phyloP scores from a whole-genome alignment of 2,797 vertebrate genomes.

The Gymnothorax javanicus region DNA sequence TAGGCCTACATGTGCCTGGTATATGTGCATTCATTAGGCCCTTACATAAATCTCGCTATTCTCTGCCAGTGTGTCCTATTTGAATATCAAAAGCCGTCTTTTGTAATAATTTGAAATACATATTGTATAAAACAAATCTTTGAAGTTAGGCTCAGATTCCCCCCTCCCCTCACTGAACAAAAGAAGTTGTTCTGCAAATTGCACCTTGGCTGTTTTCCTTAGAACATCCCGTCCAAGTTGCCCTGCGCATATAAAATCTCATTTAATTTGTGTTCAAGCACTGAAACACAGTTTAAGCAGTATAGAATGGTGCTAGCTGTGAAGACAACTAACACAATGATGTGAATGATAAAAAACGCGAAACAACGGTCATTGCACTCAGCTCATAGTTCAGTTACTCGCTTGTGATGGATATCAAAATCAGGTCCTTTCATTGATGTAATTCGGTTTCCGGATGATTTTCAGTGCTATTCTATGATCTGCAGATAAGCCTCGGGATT shows the following conservation, averaged over 20 bases:
- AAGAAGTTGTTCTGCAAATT: constrained; percentile 6
- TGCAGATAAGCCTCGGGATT: constrained; percentile 21
- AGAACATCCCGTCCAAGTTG: neutral
- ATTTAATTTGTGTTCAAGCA: constrained; percentile 23
- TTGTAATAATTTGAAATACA: constrained; percentile 36
- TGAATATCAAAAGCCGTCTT: constrained; percentile 44
- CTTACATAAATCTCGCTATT: constrained; percentile 21
- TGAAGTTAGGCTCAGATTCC: constrained; percentile 41
- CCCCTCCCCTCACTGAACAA: constrained; percentile 9
- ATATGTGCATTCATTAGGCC: constrained; percentile 31
- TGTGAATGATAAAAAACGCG: neutral
- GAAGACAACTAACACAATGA: neutral
- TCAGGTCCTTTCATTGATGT: neutral
- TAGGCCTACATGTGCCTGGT: constrained; percentile 5
- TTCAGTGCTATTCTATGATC: constrained; percentile 43
- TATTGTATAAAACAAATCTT: constrained; percentile 36
- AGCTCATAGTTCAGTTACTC: neutral
- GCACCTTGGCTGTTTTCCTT: neutral
- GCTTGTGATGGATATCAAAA: neutral
- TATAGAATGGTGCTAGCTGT: neutral
- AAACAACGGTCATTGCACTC: neutral
- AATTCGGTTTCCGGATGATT: neutral
- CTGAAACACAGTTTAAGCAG: neutral
- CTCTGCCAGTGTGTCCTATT: neutral
- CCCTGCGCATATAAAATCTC: constrained; percentile 14